phyloP scores from a whole-genome alignment of 2,888 invertebrate genomes.

The Aphidius colemani region DNA sequence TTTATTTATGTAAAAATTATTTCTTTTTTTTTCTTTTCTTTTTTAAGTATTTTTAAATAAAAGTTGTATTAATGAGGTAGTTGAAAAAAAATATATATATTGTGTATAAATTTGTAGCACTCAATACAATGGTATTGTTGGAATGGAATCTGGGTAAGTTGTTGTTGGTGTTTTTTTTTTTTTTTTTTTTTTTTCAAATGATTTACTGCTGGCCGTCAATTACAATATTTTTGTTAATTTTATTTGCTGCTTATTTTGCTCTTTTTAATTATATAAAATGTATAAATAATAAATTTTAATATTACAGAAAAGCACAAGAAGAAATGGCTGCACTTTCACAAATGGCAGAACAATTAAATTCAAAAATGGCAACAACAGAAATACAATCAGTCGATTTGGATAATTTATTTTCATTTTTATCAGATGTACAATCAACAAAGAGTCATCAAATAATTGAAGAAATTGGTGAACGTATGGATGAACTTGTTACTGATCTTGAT shows the following conservation, averaged over 20 bases:
- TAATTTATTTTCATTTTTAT: constrained; percentile 87
- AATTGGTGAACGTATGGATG: constrained; percentile 83
- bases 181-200: constrained; percentile 9
- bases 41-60: not conserved
- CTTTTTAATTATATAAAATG: no score
- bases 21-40: not conserved
- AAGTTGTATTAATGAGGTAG: no score
- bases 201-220: not conserved
- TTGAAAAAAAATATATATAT: constrained; percentile 26
- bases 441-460: constrained; percentile 76
- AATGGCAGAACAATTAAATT: constrained; percentile 74
- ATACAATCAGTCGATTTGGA: constrained; percentile 83
- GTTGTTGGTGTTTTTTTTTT: constrained; percentile 19
- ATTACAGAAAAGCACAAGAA: constrained; percentile 69
- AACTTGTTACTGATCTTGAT: constrained; percentile 80
- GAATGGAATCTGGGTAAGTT: constrained; percentile 64
- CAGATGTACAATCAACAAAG: constrained; percentile 71
- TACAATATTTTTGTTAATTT: not conserved
- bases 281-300: no score
- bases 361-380: constrained; percentile 63
- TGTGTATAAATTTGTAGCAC: constrained; percentile 56
- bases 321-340: constrained; percentile 74
- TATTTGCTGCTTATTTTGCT: not conserved
- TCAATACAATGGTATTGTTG: constrained; percentile 63
- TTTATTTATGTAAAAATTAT: not conserved